Conservation (phyloP, 2,113 vertebrate species). For the Tor tambroides region DNA sequence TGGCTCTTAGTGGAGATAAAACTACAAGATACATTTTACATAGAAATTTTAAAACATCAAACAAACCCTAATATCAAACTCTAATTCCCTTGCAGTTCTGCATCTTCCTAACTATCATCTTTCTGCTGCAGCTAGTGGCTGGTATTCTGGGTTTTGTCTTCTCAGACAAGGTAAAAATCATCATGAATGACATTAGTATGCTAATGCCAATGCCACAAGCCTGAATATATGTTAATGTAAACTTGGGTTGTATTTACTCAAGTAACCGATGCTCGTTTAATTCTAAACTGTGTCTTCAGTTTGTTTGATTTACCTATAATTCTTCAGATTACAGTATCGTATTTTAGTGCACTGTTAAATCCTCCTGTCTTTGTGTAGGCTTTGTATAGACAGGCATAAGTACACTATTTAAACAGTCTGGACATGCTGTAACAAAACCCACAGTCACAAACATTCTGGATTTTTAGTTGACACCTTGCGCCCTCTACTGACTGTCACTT, state of each 20-base stretch:
- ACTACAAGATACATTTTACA: not conserved
- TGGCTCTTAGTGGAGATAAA: not conserved
- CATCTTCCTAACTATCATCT: slow-evolving; percentile 83
- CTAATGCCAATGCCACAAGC: not conserved
- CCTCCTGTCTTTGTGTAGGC: not conserved
- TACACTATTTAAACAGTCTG: not conserved
- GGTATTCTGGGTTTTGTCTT: slow-evolving; percentile 89
- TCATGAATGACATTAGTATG: not conserved
- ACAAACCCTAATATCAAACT: not conserved
- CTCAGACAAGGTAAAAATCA: slow-evolving; percentile 83
- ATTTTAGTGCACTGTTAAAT: not conserved
- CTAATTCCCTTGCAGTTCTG: slow-evolving; percentile 80
- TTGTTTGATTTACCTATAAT: not conserved
- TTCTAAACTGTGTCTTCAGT: not conserved
- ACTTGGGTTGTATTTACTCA: not conserved
- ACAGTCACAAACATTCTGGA: not conserved
- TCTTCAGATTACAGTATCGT: not conserved
- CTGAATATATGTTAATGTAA: not conserved
- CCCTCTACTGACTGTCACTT: slow-evolving; percentile 47
- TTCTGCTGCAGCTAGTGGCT: slow-evolving; percentile 86
- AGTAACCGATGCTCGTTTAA: not conserved
- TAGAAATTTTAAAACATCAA: not conserved
- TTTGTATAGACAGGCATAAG: not conserved
- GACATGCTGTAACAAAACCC: not conserved
- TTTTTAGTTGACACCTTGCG: not conserved